phyloP scores from a whole-genome alignment of 2,888 invertebrate genomes.

The Apamea sordens region DNA sequence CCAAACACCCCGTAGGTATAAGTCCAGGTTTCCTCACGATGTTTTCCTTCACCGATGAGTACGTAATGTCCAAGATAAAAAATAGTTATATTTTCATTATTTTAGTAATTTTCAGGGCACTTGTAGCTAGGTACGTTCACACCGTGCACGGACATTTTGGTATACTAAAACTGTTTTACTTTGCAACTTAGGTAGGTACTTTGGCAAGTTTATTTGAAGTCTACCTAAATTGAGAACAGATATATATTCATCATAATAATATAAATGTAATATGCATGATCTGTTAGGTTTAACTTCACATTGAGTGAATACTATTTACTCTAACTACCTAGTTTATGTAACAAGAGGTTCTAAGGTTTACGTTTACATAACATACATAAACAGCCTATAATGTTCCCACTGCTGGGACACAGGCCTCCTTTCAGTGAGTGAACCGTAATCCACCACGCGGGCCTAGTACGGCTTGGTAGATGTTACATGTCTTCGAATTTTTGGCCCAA shows the following conservation, averaged over 20 bases:
- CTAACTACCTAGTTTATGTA: background rate
- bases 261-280: slow-evolving; percentile 43
- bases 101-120: background rate
- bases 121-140: background rate
- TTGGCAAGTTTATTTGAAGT: slow-evolving; percentile 11
- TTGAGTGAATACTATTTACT: slow-evolving; percentile 18
- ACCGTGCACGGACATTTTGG: background rate
- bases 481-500: too few relatives aligned
- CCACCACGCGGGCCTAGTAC: background rate
- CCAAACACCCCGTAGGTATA: too few relatives aligned
- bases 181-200: background rate
- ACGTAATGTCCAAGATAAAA: background rate
- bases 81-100: background rate
- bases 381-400: background rate
- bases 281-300: slow-evolving; percentile 21
- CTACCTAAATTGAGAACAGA: background rate
- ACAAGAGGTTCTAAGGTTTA: slow-evolving; percentile 1
- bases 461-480: too few relatives aligned
- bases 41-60: too few relatives aligned
- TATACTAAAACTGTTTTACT: background rate
- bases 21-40: too few relatives aligned
- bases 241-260: slow-evolving; percentile 2
- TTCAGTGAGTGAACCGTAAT: background rate
- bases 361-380: background rate
- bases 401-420: background rate